A percentile compares a stretch with the other conserved stretches of the same genome.
These are phyloP conservation scores for Danio kyathit DNA, from an alignment of 2,797 vertebrate genomes.

Conservation along the genomic window DNA sequence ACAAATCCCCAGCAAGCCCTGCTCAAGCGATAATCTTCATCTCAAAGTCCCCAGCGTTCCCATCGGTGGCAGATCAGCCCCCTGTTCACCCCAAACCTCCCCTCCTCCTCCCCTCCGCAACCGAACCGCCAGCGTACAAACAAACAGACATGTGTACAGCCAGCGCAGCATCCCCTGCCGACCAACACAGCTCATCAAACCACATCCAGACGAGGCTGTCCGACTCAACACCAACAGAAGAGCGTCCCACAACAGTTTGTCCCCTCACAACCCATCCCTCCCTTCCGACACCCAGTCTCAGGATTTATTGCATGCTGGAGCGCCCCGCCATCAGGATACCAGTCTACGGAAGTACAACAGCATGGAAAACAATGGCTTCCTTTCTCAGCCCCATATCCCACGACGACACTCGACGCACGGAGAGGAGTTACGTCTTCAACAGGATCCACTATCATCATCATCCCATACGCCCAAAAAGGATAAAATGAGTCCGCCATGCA, in stretches of 20 bases:
- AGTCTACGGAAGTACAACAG: conserved; percentile 75
- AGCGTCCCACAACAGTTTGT: conserved; percentile 70
- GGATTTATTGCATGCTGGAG: conserved; percentile 66
- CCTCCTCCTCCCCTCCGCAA: conserved; percentile 69
- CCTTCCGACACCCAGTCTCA: conserved; percentile 53
- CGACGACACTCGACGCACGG: conserved; percentile 71
- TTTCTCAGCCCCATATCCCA: conserved; percentile 74
- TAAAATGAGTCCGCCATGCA: conserved; percentile 90
- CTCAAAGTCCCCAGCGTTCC: conserved; percentile 61
- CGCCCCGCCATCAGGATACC: conserved; percentile 51
- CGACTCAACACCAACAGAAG: conserved; percentile 78
- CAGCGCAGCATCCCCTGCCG: conserved; percentile 61
- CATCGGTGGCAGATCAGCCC: conserved; percentile 57
- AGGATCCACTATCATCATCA: conserved; percentile 67
- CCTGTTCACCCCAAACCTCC: conserved; percentile 65
- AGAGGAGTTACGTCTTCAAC: conserved; percentile 17
- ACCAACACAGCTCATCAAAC: conserved; percentile 22
- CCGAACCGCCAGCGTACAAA: conserved; percentile 72
- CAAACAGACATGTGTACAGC: conserved; percentile 65
- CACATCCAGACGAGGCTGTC: conserved; percentile 81
- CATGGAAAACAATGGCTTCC: conserved; percentile 76
- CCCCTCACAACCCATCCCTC: conserved; percentile 62
- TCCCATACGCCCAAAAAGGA: conserved; percentile 87
- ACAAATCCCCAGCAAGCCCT: conserved; percentile 49
- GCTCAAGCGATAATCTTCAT: conserved; percentile 48